phyloP scores from a whole-genome alignment of 2,888 invertebrate species.

The Cantharis rustica region DNA sequence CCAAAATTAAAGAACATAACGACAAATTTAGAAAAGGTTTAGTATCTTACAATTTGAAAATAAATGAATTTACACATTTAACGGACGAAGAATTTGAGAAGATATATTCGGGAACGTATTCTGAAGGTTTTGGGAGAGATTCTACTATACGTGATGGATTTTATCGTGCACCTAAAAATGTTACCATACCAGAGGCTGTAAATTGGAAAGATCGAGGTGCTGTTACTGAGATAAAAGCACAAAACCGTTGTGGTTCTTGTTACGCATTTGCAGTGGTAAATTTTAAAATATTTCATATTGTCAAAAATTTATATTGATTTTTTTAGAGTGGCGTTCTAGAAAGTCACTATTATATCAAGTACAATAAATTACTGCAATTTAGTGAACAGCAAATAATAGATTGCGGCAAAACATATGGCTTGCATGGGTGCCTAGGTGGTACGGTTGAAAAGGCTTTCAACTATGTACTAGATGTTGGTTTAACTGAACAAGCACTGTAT shows the following conservation, averaged over 20 bases:
- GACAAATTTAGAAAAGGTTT: conserved; percentile 69
- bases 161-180: conserved; percentile 74
- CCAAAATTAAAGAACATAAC: conserved; percentile 85
- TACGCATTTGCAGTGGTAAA: conserved; percentile 90
- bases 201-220: conserved; percentile 88
- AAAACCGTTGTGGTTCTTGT: conserved; percentile 89
- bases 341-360: too few species aligned
- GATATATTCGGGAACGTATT: too few species aligned
- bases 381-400: too few species aligned
- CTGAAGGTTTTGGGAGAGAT: too few species aligned
- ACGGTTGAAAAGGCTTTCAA: conserved; percentile 82
- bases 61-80: conserved; percentile 89
- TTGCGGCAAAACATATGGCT: conserved; percentile 11
- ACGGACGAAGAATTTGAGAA: too few species aligned
- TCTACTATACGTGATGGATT: too few species aligned
- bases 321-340: too few species aligned
- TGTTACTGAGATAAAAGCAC: conserved; percentile 90
- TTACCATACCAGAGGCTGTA: conserved; percentile 69
- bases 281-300: conserved; percentile 35
- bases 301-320: background rate
- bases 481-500: conserved; percentile 75
- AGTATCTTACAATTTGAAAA: conserved; percentile 67
- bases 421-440: conserved; percentile 88
- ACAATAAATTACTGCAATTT: too few species aligned
- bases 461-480: conserved; percentile 83